These are phyloP conservation scores for Hemibagrus wyckioides DNA, from an alignment of 2,113 vertebrate genomes.

Conservation along the genomic window DNA sequence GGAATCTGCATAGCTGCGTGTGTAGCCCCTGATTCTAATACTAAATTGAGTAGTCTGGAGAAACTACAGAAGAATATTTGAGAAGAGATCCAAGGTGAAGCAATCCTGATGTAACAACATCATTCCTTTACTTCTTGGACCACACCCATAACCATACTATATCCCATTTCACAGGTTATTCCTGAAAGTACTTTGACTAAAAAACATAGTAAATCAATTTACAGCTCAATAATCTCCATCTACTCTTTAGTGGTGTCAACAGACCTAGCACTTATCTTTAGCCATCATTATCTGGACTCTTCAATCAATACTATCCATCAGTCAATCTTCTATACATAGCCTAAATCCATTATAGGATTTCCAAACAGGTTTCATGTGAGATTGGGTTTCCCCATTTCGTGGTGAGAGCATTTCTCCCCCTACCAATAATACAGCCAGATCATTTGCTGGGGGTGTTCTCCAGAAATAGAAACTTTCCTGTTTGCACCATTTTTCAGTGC, in stretches of 20 bases:
- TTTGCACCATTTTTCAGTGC: background rate
- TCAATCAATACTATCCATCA: constrained; percentile 24
- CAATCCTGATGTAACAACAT: background rate
- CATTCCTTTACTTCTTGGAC: background rate
- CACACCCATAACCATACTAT: background rate
- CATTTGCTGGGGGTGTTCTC: background rate
- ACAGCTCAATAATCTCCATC: constrained; percentile 1
- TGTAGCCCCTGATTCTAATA: background rate
- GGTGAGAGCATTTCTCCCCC: background rate
- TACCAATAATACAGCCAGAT: background rate
- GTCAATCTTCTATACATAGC: constrained; percentile 17
- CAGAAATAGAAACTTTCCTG: constrained; percentile 6
- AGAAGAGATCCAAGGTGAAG: background rate
- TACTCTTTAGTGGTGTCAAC: constrained; percentile 1
- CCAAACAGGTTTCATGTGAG: background rate
- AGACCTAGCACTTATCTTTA: background rate
- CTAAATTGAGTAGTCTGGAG: background rate
- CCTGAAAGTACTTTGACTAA: background rate
- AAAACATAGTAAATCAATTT: constrained; percentile 6
- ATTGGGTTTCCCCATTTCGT: constrained; percentile 19
- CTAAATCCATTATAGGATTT: background rate
- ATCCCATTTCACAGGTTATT: constrained; percentile 8
- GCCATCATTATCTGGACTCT: background rate
- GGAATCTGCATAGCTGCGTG: background rate
- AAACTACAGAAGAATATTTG: background rate